Conservation (phyloP, 2,113 vertebrate genomes). For the Poeciliopsis turrubarensis region DNA sequence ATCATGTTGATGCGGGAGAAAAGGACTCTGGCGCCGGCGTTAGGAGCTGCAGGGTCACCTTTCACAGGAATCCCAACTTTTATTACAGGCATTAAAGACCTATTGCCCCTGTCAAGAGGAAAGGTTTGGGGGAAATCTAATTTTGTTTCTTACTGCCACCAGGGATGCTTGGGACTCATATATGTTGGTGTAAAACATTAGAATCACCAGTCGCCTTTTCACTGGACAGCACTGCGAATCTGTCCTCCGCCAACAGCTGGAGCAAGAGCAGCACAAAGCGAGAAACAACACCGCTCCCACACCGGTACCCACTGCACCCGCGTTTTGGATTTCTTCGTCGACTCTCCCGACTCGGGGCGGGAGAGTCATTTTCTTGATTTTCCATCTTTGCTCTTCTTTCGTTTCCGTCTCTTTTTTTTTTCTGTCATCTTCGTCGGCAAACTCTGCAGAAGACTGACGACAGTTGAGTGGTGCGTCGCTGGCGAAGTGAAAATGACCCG, state of each 20-base stretch:
- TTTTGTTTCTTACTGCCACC: constrained; percentile 24
- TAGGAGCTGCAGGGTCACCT: constrained; percentile 32
- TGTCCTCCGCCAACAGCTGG: background rate
- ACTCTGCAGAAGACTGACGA: no score
- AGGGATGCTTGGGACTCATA: background rate
- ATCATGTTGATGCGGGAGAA: constrained; percentile 39
- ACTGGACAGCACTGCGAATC: background rate
- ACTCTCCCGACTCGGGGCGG: background rate
- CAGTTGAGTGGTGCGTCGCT: background rate
- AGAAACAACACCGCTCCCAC: background rate
- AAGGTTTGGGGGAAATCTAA: constrained; percentile 11
- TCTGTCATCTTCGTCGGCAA: no score
- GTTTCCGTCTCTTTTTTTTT: no score
- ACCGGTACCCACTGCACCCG: background rate
- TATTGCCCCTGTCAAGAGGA: constrained; percentile 14
- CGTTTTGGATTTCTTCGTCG: background rate
- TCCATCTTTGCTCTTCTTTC: no score
- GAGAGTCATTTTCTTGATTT: no score
- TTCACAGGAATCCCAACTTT: constrained; percentile 34
- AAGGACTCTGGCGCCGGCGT: constrained; percentile 34
- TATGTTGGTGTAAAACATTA: background rate
- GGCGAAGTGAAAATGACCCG: no score
- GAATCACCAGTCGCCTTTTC: background rate
- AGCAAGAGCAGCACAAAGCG: background rate
- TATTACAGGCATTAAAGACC: constrained; percentile 21